Evolutionary conservation across 2,113 vertebrate genomes (phyloP).

Genomic region (Albula glossodonta): DNA sequence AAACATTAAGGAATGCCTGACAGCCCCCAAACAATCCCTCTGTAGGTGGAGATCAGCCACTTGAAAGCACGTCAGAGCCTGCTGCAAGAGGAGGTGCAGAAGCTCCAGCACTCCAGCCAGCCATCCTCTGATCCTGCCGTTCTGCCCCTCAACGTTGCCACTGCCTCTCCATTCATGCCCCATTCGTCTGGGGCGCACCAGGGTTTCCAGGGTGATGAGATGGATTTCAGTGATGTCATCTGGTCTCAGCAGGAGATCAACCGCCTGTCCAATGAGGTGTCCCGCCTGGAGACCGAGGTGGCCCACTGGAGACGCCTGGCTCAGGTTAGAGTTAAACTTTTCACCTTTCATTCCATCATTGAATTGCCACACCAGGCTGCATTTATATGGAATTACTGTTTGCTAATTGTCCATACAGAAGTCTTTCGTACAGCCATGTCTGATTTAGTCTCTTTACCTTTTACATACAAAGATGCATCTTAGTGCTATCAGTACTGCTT

Average conservation of each 20-base stretch:
- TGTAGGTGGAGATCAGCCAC: constrained; percentile 92
- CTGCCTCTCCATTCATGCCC: constrained; percentile 66
- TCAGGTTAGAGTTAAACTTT: constrained; percentile 67
- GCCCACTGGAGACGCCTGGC: constrained; percentile 87
- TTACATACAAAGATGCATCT: background rate
- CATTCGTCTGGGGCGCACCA: constrained; percentile 58
- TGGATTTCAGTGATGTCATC: constrained; percentile 91
- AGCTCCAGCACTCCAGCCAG: constrained; percentile 76
- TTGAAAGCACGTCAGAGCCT: constrained; percentile 89
- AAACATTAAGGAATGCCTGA: background rate
- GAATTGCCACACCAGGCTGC: background rate
- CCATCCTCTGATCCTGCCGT: constrained; percentile 53
- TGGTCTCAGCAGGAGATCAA: constrained; percentile 98
- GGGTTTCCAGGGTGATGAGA: constrained; percentile 85
- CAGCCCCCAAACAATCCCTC: background rate
- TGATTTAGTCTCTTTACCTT: background rate
- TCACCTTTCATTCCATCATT: background rate
- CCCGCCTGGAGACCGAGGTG: constrained; percentile 83
- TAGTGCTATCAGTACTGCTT: background rate
- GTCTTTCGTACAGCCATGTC: background rate
- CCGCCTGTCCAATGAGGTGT: constrained; percentile 84
- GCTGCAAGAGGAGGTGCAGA: constrained; percentile 87
- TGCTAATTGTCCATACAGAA: background rate
- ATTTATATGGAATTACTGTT: background rate
- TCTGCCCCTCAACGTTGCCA: constrained; percentile 58